Evolutionary conservation across 2,888 invertebrate genomes (phyloP).

Genomic region (Emmelina monodactyla): DNA sequence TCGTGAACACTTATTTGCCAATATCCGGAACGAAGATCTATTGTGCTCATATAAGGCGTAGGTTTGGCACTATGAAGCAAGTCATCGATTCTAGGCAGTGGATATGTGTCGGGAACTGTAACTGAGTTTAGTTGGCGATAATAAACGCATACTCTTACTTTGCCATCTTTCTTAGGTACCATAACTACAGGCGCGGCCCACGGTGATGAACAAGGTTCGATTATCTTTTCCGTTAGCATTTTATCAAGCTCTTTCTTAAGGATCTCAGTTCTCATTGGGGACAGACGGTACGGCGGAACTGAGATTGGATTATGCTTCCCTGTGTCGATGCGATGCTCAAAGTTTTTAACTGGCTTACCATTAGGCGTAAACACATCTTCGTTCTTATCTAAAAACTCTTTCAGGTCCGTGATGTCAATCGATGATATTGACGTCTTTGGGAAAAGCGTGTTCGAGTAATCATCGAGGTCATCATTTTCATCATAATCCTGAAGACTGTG

Average conservation of each 20-base stretch:
- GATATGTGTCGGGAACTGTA: constrained; percentile 22
- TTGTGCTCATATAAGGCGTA: constrained; percentile 18
- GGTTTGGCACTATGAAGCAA: constrained; percentile 22
- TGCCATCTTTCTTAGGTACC: no score
- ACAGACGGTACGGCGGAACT: neutral
- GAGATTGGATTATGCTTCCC: neutral
- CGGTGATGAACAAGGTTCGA: neutral
- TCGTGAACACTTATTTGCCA: constrained; percentile 18
- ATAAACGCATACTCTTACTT: neutral
- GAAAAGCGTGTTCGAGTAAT: no score
- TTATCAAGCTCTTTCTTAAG: neutral
- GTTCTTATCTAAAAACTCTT: neutral
- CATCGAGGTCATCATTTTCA: neutral
- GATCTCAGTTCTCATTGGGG: neutral
- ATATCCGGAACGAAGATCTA: constrained; percentile 20
- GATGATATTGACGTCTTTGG: neutral
- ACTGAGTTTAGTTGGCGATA: neutral
- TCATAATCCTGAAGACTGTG: neutral
- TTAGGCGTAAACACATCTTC: neutral
- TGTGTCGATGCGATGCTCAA: neutral
- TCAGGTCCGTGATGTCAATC: neutral
- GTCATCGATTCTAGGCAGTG: constrained; percentile 32
- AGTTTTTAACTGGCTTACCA: neutral
- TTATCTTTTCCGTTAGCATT: neutral
- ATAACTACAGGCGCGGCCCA: neutral